Percentiles rank a stretch among this genome's conserved stretches.
Evolutionary conservation across 2,888 invertebrate species (phyloP).

Genomic region (Oxyscelio sp.): DNA sequence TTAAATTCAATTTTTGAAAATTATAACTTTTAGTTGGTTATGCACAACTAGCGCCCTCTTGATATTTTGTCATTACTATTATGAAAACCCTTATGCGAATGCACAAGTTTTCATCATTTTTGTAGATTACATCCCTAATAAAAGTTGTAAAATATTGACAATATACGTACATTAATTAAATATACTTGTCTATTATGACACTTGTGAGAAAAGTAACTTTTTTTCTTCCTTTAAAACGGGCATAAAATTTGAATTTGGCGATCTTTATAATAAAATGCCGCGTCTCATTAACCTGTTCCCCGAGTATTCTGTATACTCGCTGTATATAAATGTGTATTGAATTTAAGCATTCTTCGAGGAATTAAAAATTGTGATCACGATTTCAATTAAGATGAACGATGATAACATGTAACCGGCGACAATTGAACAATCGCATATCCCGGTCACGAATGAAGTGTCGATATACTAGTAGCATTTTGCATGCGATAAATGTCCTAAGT

Average conservation of each 20-base stretch:
- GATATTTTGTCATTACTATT: too few species aligned
- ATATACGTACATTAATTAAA: too few species aligned
- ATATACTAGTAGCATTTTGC: slow-evolving; percentile 17
- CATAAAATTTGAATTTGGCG: slow-evolving; percentile 4
- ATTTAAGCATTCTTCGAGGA: background rate
- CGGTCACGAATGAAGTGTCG: slow-evolving; percentile 40
- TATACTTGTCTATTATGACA: too few species aligned
- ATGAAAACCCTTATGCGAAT: too few species aligned
- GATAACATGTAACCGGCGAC: slow-evolving; percentile 32
- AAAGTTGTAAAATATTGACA: too few species aligned
- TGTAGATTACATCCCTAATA: too few species aligned
- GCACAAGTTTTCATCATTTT: too few species aligned
- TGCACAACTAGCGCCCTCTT: too few species aligned
- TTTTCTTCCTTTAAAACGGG: background rate
- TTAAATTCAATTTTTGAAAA: too few species aligned
- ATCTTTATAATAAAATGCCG: background rate
- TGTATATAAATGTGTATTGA: background rate
- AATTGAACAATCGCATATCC: slow-evolving; percentile 48
- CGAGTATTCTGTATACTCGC: background rate
- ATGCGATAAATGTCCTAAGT: slow-evolving; percentile 37
- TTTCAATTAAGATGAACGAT: slow-evolving; percentile 55
- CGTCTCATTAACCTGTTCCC: background rate
- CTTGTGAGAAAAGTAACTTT: background rate
- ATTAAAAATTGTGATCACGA: slow-evolving; percentile 49
- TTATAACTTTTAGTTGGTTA: too few species aligned